phyloP scores from a whole-genome alignment of 1,140 invertebrate species.

The Dinoponera quadriceps region DNA sequence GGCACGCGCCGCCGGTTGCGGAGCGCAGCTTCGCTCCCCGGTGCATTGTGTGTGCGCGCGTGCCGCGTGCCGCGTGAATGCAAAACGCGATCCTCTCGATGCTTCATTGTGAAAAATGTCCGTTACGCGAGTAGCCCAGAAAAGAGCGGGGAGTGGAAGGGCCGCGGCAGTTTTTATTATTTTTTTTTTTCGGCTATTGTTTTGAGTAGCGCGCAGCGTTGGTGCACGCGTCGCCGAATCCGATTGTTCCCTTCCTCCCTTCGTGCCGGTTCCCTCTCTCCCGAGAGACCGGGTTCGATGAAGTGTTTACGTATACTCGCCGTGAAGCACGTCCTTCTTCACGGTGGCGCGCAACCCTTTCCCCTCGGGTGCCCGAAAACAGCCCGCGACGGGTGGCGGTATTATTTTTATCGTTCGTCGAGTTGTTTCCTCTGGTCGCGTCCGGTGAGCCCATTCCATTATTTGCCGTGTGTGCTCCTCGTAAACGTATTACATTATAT shows the following conservation, averaged over 20 bases:
- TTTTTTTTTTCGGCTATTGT: slow-evolving; percentile 55
- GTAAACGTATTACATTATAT: slow-evolving; percentile 21
- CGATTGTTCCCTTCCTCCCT: slow-evolving; percentile 54
- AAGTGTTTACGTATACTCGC: slow-evolving; percentile 60
- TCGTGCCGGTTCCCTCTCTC: slow-evolving; percentile 31
- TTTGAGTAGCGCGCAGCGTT: slow-evolving; percentile 35
- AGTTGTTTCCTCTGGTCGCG: neutral
- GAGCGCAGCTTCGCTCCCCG: neutral
- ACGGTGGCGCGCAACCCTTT: neutral
- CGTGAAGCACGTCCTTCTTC: slow-evolving; percentile 35
- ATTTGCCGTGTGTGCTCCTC: slow-evolving; percentile 26
- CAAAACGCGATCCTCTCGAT: neutral
- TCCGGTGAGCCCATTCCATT: neutral
- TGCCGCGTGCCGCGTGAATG: slow-evolving; percentile 31
- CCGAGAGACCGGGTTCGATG: slow-evolving; percentile 41
- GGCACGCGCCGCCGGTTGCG: slow-evolving; percentile 48
- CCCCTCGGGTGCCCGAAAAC: slow-evolving; percentile 57
- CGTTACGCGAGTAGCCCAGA: slow-evolving; percentile 5
- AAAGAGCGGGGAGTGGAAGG: slow-evolving; percentile 15
- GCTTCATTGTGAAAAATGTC: slow-evolving; percentile 27
- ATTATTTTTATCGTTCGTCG: slow-evolving; percentile 45
- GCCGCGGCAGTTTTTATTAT: no score
- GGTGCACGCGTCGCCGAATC: neutral
- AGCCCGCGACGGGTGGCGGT: slow-evolving; percentile 35
- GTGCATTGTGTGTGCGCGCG: slow-evolving; percentile 16